A percentile compares a stretch with the other conserved stretches of the same genome.
These are phyloP conservation scores for Pelobates fuscus DNA, from an alignment of 2,113 vertebrate species.

Conservation along the genomic window DNA sequence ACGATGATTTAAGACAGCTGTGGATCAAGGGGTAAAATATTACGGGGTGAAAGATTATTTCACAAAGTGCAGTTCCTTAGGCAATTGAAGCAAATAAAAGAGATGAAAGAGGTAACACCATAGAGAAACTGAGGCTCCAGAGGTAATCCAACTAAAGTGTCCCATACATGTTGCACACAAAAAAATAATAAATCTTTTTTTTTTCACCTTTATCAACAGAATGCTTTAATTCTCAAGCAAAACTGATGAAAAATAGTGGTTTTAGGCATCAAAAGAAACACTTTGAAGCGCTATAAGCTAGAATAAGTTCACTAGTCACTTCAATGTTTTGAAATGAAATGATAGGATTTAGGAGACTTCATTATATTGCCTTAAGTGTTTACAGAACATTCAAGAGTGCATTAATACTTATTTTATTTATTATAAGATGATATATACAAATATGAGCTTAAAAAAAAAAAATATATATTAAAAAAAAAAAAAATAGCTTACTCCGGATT, in stretches of 20 bases:
- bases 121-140: constrained; percentile 34
- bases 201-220: neutral
- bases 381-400: no score
- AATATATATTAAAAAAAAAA: no score
- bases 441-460: no score
- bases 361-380: no score
- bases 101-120: constrained; percentile 42
- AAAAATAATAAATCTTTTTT: neutral
- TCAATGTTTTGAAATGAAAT: no score
- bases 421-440: no score
- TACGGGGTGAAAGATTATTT: constrained; percentile 36
- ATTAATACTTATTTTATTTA: no score
- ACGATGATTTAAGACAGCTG: constrained; percentile 43
- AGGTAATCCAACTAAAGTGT: constrained; percentile 29
- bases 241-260: neutral
- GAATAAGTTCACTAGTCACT: no score
- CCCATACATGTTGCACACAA: neutral
- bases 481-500: no score
- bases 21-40: constrained; percentile 40
- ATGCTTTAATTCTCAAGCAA: neutral
- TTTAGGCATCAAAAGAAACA: no score
- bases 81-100: constrained; percentile 30
- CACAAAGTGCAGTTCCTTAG: constrained; percentile 20
- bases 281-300: no score
- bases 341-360: no score